Conservation (phyloP, 2,113 vertebrate species). For the Rana temporaria region DNA sequence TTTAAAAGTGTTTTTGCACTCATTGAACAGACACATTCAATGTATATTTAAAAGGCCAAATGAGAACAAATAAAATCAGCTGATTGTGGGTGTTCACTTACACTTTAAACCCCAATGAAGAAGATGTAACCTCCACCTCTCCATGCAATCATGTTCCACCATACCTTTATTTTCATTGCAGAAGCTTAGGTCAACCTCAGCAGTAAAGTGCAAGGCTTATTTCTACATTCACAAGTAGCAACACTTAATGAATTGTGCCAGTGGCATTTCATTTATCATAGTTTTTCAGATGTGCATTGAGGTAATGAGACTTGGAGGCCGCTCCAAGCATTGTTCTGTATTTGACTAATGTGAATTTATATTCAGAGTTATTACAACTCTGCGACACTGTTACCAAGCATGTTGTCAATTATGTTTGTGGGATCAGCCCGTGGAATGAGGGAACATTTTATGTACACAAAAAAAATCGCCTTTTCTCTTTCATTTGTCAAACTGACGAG, state of each 20-base stretch:
- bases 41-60: no score
- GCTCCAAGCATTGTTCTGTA: constrained; percentile 48
- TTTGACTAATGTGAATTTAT: constrained; percentile 54
- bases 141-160: background rate
- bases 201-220: constrained; percentile 8
- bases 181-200: background rate
- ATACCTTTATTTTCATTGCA: background rate
- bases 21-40: no score
- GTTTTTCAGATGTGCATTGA: constrained; percentile 49
- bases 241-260: constrained; percentile 50
- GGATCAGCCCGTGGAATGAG: constrained; percentile 6
- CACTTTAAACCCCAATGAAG: no score
- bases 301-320: constrained; percentile 49
- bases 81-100: no score
- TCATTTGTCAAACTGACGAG: background rate
- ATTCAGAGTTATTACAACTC: constrained; percentile 27
- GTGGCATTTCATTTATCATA: constrained; percentile 51
- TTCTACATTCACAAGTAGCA: constrained; percentile 42
- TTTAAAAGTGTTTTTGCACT: no score
- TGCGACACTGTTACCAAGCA: constrained; percentile 17
- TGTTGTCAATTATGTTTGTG: constrained; percentile 27
- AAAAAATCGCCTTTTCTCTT: background rate
- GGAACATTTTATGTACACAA: background rate
- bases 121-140: no score
- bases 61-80: no score